phyloP scores from a whole-genome alignment of 37 sponge, comb jelly and placozoan species.

The Spongilla lacustris region DNA sequence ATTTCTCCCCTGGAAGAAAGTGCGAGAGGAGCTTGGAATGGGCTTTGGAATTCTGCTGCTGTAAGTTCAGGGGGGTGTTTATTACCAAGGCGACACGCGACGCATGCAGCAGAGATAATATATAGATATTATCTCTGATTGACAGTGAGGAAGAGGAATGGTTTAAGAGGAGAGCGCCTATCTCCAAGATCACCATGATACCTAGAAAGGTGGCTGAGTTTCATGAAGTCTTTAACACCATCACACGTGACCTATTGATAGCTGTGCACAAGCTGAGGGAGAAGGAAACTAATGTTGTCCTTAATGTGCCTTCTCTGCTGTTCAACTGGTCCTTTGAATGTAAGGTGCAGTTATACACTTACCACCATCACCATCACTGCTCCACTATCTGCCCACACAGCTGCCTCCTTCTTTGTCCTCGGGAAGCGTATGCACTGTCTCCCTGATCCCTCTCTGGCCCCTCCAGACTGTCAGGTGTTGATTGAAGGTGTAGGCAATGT shows the following conservation, averaged over 20 bases:
- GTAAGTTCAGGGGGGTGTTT: background rate
- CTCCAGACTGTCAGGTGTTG: slow-evolving; percentile 26
- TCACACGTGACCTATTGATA: slow-evolving; percentile 36
- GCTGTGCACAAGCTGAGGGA: slow-evolving; percentile 5
- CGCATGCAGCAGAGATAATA: too few relatives aligned
- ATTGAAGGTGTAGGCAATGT: background rate
- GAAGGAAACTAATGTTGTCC: background rate
- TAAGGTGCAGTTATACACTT: slow-evolving; percentile 12
- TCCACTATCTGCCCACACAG: background rate
- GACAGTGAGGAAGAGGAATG: slow-evolving; percentile 56
- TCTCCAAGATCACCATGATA: slow-evolving; percentile 52
- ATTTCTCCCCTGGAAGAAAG: background rate
- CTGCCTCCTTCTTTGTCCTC: slow-evolving; percentile 29
- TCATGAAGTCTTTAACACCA: slow-evolving; percentile 38
- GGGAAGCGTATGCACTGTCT: slow-evolving; percentile 43
- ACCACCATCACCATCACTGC: background rate
- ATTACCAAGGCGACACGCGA: background rate
- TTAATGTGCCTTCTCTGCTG: slow-evolving; percentile 23
- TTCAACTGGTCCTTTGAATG: slow-evolving; percentile 71
- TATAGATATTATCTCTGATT: too few relatives aligned
- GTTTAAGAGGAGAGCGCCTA: slow-evolving; percentile 43
- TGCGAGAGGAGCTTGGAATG: background rate
- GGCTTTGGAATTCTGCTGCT: background rate
- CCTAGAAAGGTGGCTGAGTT: slow-evolving; percentile 31
- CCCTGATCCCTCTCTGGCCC: background rate